A percentile compares a stretch with the other conserved stretches of the same genome.
Evolutionary conservation across 2,888 invertebrate genomes (phyloP).

Genomic region (Tenthredo mesomela): DNA sequence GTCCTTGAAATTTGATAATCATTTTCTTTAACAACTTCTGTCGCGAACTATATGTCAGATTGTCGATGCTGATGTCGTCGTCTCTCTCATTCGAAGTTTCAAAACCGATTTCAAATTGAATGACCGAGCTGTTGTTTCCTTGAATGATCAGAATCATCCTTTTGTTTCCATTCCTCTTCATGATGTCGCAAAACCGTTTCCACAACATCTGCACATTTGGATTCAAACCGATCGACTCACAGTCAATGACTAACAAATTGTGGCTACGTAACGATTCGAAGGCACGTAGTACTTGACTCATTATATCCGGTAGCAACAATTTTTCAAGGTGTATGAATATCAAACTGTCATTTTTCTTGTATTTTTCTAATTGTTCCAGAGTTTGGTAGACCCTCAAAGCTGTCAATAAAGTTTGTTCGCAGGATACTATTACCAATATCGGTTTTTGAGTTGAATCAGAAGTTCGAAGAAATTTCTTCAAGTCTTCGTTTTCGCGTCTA

Average conservation of each 20-base stretch:
- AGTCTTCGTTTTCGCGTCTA: not conserved
- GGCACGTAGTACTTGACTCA: not conserved
- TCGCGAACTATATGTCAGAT: not conserved
- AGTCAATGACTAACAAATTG: not conserved
- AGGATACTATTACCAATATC: not conserved
- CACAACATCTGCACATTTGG: not conserved
- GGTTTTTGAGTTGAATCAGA: not conserved
- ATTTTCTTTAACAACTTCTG: not conserved
- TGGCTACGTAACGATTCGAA: not conserved
- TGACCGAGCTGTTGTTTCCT: not conserved
- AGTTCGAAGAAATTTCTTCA: not conserved
- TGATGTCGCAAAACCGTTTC: not conserved
- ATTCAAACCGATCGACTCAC: not conserved
- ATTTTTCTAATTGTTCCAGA: not conserved
- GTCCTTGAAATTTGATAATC: constrained; percentile 7
- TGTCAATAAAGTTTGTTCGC: not conserved
- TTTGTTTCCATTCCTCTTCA: not conserved
- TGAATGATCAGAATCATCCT: constrained; percentile 1
- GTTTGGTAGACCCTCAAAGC: not conserved
- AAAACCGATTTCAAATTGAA: not conserved
- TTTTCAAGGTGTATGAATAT: constrained; percentile 13
- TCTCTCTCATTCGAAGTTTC: not conserved
- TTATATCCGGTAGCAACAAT: not conserved
- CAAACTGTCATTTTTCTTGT: not conserved
- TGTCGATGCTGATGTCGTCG: not conserved